Evolutionary conservation across 2,797 vertebrate species (phyloP).

Genomic region (Hippocampus kuda): DNA sequence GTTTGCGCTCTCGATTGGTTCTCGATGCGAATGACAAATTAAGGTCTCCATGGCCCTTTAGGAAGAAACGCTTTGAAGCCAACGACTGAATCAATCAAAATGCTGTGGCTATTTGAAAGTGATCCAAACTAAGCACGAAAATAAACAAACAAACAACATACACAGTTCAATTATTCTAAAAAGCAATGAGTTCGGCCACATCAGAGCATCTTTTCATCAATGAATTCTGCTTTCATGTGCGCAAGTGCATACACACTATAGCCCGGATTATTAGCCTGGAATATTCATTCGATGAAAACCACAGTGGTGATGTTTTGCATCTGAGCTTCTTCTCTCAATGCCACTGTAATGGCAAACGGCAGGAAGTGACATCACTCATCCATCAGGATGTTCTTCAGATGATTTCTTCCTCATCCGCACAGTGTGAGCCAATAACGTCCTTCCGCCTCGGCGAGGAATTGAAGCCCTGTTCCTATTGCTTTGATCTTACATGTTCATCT

Average conservation of each 20-base stretch:
- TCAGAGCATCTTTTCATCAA: constrained; percentile 1
- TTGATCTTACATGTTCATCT: neutral
- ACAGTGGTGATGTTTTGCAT: neutral
- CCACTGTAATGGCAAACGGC: neutral
- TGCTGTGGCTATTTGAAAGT: neutral
- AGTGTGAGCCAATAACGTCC: neutral
- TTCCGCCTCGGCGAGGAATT: neutral
- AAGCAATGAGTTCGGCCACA: neutral
- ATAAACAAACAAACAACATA: neutral
- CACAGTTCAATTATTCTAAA: neutral
- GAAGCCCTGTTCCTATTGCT: neutral
- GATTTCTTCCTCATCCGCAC: neutral
- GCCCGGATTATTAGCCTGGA: neutral
- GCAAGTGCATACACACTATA: neutral
- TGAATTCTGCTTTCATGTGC: neutral
- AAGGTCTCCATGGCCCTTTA: neutral
- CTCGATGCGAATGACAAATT: neutral
- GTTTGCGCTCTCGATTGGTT: neutral
- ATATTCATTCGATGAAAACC: neutral
- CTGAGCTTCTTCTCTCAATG: neutral
- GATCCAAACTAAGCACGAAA: neutral
- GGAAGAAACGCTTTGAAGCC: neutral
- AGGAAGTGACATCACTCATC: neutral
- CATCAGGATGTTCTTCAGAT: neutral
- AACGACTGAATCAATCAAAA: neutral